Evolutionary conservation across 1,140 invertebrate genomes (phyloP).

Genomic region (Drosophila tropicalis): DNA sequence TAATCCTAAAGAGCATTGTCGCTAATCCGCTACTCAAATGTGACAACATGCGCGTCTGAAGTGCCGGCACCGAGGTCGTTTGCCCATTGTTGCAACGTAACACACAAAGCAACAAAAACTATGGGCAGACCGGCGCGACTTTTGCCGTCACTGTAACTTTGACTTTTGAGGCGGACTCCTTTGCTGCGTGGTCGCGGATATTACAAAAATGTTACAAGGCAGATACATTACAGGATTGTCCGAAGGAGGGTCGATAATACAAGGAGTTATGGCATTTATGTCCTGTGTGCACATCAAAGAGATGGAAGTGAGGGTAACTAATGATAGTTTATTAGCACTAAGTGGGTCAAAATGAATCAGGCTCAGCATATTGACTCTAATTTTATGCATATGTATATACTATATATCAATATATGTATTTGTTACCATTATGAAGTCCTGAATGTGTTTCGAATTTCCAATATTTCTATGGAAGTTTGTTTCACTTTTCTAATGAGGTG

Average conservation of each 20-base stretch:
- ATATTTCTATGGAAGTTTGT: too few species aligned
- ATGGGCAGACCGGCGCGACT: conserved; percentile 7
- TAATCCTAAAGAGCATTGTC: conserved; percentile 77
- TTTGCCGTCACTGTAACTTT: conserved; percentile 4
- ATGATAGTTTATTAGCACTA: conserved; percentile 68
- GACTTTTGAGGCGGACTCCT: conserved; percentile 31
- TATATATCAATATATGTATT: too few species aligned
- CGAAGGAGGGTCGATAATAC: conserved; percentile 1
- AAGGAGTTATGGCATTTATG: conserved; percentile 7
- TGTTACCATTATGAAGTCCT: too few species aligned
- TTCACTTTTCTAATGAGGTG: too few species aligned
- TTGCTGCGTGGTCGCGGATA: conserved; percentile 21
- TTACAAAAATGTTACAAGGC: conserved; percentile 28
- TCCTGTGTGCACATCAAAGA: neutral
- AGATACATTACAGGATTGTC: neutral
- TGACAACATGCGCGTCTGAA: conserved; percentile 80
- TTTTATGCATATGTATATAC: neutral
- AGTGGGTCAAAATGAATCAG: conserved; percentile 65
- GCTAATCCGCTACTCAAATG: conserved; percentile 83
- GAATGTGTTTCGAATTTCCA: too few species aligned
- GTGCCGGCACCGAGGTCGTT: conserved; percentile 50
- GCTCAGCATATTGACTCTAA: conserved; percentile 32
- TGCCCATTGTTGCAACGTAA: conserved; percentile 17
- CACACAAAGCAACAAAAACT: conserved; percentile 15
- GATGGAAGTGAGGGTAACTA: conserved; percentile 33